Conservation (phyloP, 2,113 vertebrate species). For the Nettapus auritus region DNA sequence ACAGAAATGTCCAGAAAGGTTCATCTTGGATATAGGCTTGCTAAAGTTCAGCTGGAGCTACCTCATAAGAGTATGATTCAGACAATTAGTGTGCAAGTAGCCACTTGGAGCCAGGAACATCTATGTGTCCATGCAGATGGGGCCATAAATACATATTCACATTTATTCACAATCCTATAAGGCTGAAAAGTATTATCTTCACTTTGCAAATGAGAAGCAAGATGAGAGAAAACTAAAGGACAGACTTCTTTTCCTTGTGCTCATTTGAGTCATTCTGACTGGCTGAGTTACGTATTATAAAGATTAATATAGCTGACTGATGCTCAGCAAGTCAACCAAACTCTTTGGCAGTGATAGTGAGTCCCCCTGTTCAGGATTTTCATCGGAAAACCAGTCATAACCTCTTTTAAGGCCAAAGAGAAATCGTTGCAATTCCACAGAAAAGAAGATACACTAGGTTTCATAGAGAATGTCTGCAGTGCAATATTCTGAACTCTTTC, state of each 20-base stretch:
- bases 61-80: neutral
- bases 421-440: neutral
- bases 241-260: neutral
- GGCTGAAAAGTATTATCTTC: neutral
- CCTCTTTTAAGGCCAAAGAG: neutral
- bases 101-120: rapidly evolving
- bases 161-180: neutral
- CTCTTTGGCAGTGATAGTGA: neutral
- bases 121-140: rapidly evolving
- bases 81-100: rapidly evolving
- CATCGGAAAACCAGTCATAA: neutral
- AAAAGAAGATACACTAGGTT: neutral
- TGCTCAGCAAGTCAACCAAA: neutral
- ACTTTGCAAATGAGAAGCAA: neutral
- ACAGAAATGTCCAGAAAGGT: neutral
- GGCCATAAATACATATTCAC: rapidly evolving
- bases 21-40: neutral
- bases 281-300: neutral
- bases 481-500: neutral
- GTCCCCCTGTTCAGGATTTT: neutral
- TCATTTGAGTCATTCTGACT: neutral
- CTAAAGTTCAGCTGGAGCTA: neutral
- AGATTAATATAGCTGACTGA: neutral
- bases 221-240: neutral
- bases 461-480: neutral